These are phyloP conservation scores for Calvadosia cruxmelitensis DNA, from an alignment of 30 jellyfish, hydroid and myxozoan genomes.

Conservation along the genomic window DNA sequence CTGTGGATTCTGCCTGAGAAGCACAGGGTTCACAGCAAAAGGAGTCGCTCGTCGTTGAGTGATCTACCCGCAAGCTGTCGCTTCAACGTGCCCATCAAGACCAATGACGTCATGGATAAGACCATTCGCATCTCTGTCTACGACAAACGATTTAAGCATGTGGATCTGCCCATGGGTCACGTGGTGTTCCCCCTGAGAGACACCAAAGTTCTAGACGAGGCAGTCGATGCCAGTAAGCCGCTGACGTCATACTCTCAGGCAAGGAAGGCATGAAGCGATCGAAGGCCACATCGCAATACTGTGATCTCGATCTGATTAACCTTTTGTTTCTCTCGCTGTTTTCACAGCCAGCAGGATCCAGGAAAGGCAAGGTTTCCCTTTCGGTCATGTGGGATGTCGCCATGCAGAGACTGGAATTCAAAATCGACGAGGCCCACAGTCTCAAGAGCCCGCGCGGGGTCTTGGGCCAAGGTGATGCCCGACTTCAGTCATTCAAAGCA, in stretches of 20 bases:
- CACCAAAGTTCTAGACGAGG: not conserved
- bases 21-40: not conserved
- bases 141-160: not conserved
- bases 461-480: too few relatives aligned
- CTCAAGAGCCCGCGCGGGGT: too few relatives aligned
- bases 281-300: too few relatives aligned
- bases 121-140: not conserved
- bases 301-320: too few relatives aligned
- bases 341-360: not conserved
- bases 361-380: not conserved
- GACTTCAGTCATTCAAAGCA: too few relatives aligned
- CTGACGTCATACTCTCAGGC: not conserved
- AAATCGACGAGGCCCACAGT: not conserved
- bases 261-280: too few relatives aligned
- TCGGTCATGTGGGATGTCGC: not conserved
- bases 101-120: not conserved
- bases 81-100: not conserved
- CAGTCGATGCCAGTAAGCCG: not conserved
- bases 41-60: not conserved
- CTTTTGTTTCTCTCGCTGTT: too few relatives aligned
- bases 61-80: not conserved
- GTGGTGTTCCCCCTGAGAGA: not conserved
- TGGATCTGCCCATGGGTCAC: not conserved
- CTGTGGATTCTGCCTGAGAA: not conserved
- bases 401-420: not conserved